Base-by-base conservation (phyloP, 1,140 invertebrate genomes). In the Tachypleus tridentatus region DNA sequence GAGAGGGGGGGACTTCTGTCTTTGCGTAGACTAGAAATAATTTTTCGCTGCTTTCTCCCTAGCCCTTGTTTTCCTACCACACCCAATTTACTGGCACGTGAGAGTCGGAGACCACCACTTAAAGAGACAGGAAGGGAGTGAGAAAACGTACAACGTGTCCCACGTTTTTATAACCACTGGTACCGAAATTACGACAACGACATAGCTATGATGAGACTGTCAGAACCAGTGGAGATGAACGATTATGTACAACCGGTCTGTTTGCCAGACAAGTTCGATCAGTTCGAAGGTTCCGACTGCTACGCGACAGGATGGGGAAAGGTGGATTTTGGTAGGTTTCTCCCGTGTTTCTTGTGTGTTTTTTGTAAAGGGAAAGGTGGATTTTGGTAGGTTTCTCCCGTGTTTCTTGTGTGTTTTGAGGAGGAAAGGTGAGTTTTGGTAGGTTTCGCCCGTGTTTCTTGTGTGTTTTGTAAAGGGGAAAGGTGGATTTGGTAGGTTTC, bases 81-180 rank as follows among this genome's bases (percentile, higher is more conserved):
- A 74, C 58, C 70, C 76, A 4, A 70, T 71, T 9, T 70, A 71
- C 62, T 76, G 75, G 75, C 69, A 72, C 51, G 72, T 89, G 3
- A 87, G 93, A 3, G 80, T 93, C 4, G 91, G 90, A 0, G 89
- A 93, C 69, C 89, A 90, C 83, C 85, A 89, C 75, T 79, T 87
- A 29, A 78, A 80, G 10, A 74, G 80, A 10, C 84, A 86, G 65
- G 82, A 88, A 68, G 82, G 85, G 11, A 85, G 85, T 4, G 91
- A 93, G 74, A 77, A 83, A 9, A 83, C 86, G 68, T 83, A 93
- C 58, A 87, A 87, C 3, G 72, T 73, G 10, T 69, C 72, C 0
- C 49, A 73, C 4, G 67, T 73, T n/a, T 71, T 59, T 71, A 72
- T 60, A 69, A 72, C 58, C 72, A 70, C 48, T 71, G 71, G 70